phyloP scores from a whole-genome alignment of 1,140 invertebrate species.

The Wiebesia pumilae region DNA sequence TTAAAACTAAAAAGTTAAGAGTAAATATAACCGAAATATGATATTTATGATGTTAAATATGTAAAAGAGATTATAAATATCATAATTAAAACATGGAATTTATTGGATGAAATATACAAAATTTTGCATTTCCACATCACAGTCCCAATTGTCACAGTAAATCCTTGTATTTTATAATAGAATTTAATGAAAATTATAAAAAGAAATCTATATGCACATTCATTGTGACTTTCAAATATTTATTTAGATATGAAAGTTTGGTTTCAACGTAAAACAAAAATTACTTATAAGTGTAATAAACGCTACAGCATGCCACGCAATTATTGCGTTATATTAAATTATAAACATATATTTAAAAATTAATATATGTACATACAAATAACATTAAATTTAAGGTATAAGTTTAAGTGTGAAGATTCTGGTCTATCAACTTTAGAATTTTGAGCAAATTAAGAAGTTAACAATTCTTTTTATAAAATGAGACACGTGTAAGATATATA shows the following conservation, averaged over 20 bases:
- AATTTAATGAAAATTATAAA: constrained; percentile 37
- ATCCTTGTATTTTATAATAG: constrained; percentile 25
- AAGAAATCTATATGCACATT: constrained; percentile 3
- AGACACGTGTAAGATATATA: background rate
- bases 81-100: constrained; percentile 16
- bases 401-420: constrained; percentile 15
- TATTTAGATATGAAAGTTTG: constrained; percentile 49
- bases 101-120: constrained; percentile 24
- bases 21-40: constrained; percentile 10
- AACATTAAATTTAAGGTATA: constrained; percentile 37
- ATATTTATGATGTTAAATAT: background rate
- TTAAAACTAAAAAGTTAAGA: constrained; percentile 4
- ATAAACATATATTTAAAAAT: constrained; percentile 38
- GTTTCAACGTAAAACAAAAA: constrained; percentile 39
- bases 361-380: constrained; percentile 48
- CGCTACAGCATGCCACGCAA: constrained; percentile 26
- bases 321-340: constrained; percentile 38
- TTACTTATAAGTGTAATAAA: constrained; percentile 42
- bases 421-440: background rate
- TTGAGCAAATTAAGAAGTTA: constrained; percentile 29
- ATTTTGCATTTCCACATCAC: constrained; percentile 28
- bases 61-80: constrained; percentile 28
- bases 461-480: background rate
- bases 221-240: constrained; percentile 28
- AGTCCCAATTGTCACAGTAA: constrained; percentile 30